Evolutionary conservation across 2,888 invertebrate species (phyloP).

Genomic region (Ochropacha duplaris): DNA sequence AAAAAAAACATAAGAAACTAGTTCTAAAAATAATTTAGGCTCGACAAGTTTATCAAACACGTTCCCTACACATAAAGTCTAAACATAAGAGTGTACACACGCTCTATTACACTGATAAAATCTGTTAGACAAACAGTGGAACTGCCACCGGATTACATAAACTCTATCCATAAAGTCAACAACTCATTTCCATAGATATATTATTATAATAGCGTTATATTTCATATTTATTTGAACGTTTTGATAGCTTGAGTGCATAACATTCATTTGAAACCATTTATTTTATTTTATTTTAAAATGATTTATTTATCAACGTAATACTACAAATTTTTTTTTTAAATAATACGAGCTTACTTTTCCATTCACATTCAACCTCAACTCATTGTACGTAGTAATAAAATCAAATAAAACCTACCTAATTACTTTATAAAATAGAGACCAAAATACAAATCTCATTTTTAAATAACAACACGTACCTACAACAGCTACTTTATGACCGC

Average conservation of each 20-base stretch:
- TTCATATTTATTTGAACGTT: neutral
- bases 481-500: conserved; percentile 13
- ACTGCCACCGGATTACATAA: conserved; percentile 1
- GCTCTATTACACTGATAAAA: neutral
- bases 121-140: neutral
- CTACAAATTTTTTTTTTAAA: too few species aligned
- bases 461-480: conserved; percentile 41
- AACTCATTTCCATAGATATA: neutral
- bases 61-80: neutral
- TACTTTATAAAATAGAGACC: neutral
- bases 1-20: too few species aligned
- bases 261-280: too few species aligned
- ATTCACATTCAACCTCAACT: too few species aligned
- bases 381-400: too few species aligned
- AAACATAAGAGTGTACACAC: neutral
- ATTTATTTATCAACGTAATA: too few species aligned
- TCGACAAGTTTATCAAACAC: neutral
- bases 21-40: too few species aligned
- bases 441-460: conserved; percentile 30
- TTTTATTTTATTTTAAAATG: too few species aligned
- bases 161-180: neutral
- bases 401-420: neutral
- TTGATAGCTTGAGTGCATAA: too few species aligned
- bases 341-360: too few species aligned
- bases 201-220: neutral